Base-by-base conservation (phyloP, 1,140 invertebrate genomes). In the Magallana ariakensis region DNA sequence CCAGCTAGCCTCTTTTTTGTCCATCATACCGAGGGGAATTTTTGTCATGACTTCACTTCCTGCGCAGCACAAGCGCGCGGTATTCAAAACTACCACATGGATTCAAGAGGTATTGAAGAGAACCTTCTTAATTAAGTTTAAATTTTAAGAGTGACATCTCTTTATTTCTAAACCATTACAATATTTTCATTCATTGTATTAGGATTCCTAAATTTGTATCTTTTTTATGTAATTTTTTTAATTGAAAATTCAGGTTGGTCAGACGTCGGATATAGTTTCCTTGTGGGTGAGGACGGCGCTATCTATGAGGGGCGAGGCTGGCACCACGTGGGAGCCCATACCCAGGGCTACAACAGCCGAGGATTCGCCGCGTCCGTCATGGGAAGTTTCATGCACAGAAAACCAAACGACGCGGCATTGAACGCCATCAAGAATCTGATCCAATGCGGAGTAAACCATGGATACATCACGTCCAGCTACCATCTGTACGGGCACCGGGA, bases 291-390 rank as follows among this genome's bases (percentile, higher is more conserved):
- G 57, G 92, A 93, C 82, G 92, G 92, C 22, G 87, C 84, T 60
- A 85, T 91, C 7, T 93, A 93, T 86, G 91, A 92, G 75, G 92
- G 92, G 0, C 88, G 92, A 66, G 92, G 90, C 0, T 91, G 90
- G 90, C 75, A 89, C 46, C 22, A 75, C 16, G 82, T 89, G 0
- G 91, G 91, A 22, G 89, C 91, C 4, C 91, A 92, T 54, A 89
- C 96, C 4, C 92, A 95, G 16, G 95, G 95, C 62, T 97, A 96
- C 92, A 97, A 97, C 91, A 92, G 91, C 58, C n/a, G 26, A 1
- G 83, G 33, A n/a, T 75, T 85, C 19, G 87, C 87, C 9, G 81
- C 80, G 4, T 84, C 87, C 11, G 83, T 97, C 6, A 97, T 97
- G 84, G 97, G 97, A n/a, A 89, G 89, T 84, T 93, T 90, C 60